Percentiles rank a stretch among this genome's conserved stretches.
Conservation (phyloP, 2,797 vertebrate species). For the Eospalax fontanierii region DNA sequence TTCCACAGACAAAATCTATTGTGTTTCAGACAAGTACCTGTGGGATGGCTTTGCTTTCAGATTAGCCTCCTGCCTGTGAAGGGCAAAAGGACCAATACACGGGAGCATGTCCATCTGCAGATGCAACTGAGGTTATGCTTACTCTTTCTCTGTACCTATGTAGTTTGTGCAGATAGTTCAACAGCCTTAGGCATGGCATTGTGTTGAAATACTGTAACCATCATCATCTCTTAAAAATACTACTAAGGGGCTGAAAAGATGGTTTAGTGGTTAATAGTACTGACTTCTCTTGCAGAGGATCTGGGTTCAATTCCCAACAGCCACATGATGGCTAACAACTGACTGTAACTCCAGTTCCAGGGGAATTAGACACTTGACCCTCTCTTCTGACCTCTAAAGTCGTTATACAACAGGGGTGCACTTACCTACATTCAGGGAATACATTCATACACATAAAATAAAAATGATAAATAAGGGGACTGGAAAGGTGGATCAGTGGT, state of each 20-base stretch:
- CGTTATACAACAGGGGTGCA: no score
- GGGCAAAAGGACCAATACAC: constrained; percentile 59
- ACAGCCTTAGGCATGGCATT: constrained; percentile 24
- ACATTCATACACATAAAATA: no score
- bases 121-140: background rate
- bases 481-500: background rate
- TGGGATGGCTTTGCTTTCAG: constrained; percentile 71
- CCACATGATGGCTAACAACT: no score
- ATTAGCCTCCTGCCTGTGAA: constrained; percentile 70
- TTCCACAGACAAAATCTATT: constrained; percentile 76
- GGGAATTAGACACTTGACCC: no score
- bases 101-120: constrained; percentile 47
- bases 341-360: no score
- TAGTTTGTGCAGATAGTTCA: background rate
- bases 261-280: no score
- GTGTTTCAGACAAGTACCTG: constrained; percentile 50
- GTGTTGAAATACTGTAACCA: background rate
- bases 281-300: no score
- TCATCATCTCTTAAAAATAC: constrained; percentile 15
- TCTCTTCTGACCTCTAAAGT: no score
- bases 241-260: background rate
- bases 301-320: no score
- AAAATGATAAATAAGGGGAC: no score
- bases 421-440: no score
- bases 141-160: background rate